phyloP scores from a whole-genome alignment of 2,888 invertebrate species.

The Nomada goodeniana region DNA sequence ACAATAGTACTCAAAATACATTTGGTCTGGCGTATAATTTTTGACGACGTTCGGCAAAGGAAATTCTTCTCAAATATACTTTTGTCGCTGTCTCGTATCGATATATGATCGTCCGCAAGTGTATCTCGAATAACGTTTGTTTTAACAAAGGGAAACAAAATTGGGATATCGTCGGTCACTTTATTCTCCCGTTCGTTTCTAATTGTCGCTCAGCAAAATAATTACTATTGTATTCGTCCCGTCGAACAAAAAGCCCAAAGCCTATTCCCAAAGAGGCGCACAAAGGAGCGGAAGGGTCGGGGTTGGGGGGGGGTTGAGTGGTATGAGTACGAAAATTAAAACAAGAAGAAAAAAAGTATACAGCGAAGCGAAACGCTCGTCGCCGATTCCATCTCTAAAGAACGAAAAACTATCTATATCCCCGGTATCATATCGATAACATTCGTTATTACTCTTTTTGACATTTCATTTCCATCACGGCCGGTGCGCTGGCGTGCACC shows the following conservation, averaged over 20 bases:
- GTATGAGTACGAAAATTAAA: not conserved
- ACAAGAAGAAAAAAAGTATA: not conserved
- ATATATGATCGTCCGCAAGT: too few relatives aligned
- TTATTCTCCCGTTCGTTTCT: not conserved
- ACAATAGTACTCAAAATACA: too few relatives aligned
- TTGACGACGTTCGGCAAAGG: too few relatives aligned
- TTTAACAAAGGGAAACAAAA: too few relatives aligned
- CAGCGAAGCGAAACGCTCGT: conserved; percentile 26
- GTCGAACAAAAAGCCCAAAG: not conserved
- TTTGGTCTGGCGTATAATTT: too few relatives aligned
- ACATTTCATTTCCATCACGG: conserved; percentile 61
- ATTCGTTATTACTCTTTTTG: conserved; percentile 63
- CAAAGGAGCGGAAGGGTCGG: too few relatives aligned
- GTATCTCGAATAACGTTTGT: too few relatives aligned
- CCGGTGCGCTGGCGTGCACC: not conserved
- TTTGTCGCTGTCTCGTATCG: too few relatives aligned
- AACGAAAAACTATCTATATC: conserved; percentile 58
- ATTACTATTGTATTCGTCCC: not conserved
- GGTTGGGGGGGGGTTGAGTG: not conserved
- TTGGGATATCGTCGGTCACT: not conserved
- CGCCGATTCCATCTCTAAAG: conserved; percentile 54
- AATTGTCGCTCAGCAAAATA: not conserved
- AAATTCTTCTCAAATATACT: too few relatives aligned
- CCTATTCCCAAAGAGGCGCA: not conserved
- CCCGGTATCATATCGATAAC: conserved; percentile 56